phyloP scores from a whole-genome alignment of 2,888 invertebrate species.

The Anodontia alba region DNA sequence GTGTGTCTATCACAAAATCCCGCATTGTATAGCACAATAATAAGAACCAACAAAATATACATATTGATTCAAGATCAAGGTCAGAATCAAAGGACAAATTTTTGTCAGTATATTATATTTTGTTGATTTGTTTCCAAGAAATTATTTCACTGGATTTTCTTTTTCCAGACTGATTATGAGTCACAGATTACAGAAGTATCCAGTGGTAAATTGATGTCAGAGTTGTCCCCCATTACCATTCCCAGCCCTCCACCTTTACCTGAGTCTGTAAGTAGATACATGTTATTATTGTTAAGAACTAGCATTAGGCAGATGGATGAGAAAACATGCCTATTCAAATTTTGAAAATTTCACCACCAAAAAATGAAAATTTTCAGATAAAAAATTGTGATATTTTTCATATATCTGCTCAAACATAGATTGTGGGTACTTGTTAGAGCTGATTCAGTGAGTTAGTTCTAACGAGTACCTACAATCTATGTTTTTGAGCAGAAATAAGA shows the following conservation, averaged over 20 bases:
- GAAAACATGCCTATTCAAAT: neutral
- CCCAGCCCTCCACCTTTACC: conserved; percentile 63
- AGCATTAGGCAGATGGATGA: neutral
- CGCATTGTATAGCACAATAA: too few relatives aligned
- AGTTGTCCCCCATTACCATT: conserved; percentile 57
- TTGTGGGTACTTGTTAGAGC: neutral
- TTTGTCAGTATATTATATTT: too few relatives aligned
- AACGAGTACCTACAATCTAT: too few relatives aligned
- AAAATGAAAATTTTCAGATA: neutral
- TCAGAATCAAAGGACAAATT: too few relatives aligned
- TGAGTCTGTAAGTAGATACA: conserved; percentile 45
- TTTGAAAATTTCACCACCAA: too few relatives aligned
- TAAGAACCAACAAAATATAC: too few relatives aligned
- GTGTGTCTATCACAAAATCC: too few relatives aligned
- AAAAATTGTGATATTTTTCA: neutral
- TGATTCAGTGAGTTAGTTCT: neutral
- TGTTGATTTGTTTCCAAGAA: too few relatives aligned
- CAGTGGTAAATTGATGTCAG: conserved; percentile 54
- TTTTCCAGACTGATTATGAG: conserved; percentile 62
- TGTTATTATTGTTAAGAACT: neutral
- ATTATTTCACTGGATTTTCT: too few relatives aligned
- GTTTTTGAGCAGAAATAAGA: too few relatives aligned
- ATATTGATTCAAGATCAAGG: too few relatives aligned
- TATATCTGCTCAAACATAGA: neutral
- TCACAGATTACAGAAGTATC: conserved; percentile 55